Evolutionary conservation across 2,113 vertebrate genomes (phyloP), one percentile per base, ranked within the genome.

Genomic region (Sander vitreus): DNA sequence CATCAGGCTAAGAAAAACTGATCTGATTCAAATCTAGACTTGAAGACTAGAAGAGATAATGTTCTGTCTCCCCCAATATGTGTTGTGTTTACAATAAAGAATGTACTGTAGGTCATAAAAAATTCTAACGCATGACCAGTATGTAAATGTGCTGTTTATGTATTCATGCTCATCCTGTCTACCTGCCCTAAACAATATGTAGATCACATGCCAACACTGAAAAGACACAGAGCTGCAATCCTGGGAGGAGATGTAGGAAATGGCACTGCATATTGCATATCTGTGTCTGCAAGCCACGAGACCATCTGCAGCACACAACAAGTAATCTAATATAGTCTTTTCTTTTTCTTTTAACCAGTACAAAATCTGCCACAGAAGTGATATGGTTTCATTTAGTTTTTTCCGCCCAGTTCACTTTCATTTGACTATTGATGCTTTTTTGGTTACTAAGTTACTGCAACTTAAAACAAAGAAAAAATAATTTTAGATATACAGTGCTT

Each of bases 71-170:
- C 12, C 7, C 25, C 64, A 62, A 48, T 18, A 80, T 30, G 16
- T 13, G 18, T 63, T 57, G 9, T 63, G 55, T 58, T 69, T 74
- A 68, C 57, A 55, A 53, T 54, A 19, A 80, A 76, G 23, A 15
- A 71, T 76, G 39, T 71, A 50, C 7, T 39, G 36, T 36, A 64
- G 10, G 18, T 13, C 18, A 43, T 68, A 21, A 67, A 43, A 73
- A 65, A 27, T 2, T 59, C 15, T 30, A 62, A 55, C n/a, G 6
- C 68, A 50, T 43, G 8, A 45, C 19, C 39, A 23, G 8, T 64
- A 55, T 71, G 47, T 18, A 71, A 75, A 82, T 86, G 14, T 64
- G 3, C 14, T 82, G 21, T 54, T 68, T 64, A 73, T 43, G 33
- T 77, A 77, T 84, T 77, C 23, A 81, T 67, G 58, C n/a, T 60